Percentiles rank a stretch among this genome's conserved stretches.
These are phyloP conservation scores for Crotalus viridis DNA, from an alignment of 2,113 vertebrate genomes.

Conservation along the genomic window DNA sequence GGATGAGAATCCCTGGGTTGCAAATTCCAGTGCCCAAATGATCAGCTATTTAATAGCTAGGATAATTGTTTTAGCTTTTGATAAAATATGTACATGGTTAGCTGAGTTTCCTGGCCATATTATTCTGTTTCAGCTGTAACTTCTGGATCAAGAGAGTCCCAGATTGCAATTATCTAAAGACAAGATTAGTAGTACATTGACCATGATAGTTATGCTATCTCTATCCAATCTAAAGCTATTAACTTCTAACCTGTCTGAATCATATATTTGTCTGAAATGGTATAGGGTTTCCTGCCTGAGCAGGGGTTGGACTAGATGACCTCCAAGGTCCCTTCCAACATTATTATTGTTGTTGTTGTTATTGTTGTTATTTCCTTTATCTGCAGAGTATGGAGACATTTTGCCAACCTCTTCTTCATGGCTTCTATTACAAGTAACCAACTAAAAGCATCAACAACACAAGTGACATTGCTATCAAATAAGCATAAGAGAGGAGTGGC, in stretches of 20 bases:
- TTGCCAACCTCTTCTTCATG: not conserved
- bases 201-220: not conserved
- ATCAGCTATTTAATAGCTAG: not conserved
- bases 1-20: conserved; percentile 17
- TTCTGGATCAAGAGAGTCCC: not conserved
- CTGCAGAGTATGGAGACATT: not conserved
- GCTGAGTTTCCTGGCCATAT: not conserved
- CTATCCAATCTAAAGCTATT: not conserved
- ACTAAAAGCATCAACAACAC: not conserved
- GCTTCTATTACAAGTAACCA: not conserved
- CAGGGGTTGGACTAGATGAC: too few relatives aligned
- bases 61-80: not conserved
- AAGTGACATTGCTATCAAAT: not conserved
- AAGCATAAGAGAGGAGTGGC: not conserved
- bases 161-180: not conserved
- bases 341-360: too few relatives aligned
- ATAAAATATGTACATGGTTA: not conserved
- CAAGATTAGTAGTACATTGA: not conserved
- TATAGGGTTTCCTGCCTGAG: too few relatives aligned
- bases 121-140: not conserved
- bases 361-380: not conserved
- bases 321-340: too few relatives aligned
- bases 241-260: not conserved
- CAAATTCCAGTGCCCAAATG: not conserved
- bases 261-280: too few relatives aligned